phyloP scores from a whole-genome alignment of 2,113 vertebrate species.

The Tetraodon nigroviridis region DNA sequence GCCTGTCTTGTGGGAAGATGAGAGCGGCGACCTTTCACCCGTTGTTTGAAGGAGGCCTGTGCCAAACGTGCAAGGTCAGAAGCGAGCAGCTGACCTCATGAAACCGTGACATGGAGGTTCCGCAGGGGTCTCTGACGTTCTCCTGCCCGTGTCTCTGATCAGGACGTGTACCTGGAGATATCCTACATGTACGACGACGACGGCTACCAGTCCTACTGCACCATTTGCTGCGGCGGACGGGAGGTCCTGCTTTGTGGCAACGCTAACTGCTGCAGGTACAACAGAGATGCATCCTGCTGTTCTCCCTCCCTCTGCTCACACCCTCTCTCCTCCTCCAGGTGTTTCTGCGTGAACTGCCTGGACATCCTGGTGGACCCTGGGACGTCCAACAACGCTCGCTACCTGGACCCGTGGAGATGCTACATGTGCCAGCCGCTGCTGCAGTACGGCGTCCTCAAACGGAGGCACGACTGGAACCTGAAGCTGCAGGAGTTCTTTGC shows the following conservation, averaged over 20 bases:
- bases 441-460: slow-evolving; percentile 78
- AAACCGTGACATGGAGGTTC: not conserved
- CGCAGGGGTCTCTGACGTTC: not conserved
- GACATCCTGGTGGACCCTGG: slow-evolving; percentile 87
- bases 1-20: slow-evolving; percentile 87
- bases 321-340: slow-evolving; percentile 70
- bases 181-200: slow-evolving; percentile 98
- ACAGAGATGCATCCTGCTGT: not conserved
- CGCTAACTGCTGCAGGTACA: slow-evolving; percentile 87
- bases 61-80: slow-evolving; percentile 82
- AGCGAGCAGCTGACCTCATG: not conserved
- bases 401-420: slow-evolving; percentile 92
- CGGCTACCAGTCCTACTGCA: slow-evolving; percentile 95
- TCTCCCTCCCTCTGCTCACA: not conserved
- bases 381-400: slow-evolving; percentile 78
- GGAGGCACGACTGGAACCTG: slow-evolving; percentile 85
- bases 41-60: slow-evolving; percentile 94
- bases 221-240: slow-evolving; percentile 87
- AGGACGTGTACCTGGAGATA: slow-evolving; percentile 93
- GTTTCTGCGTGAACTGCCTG: slow-evolving; percentile 95
- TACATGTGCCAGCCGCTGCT: slow-evolving; percentile 88
- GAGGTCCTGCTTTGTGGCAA: slow-evolving; percentile 93
- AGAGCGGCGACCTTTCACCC: slow-evolving; percentile 85
- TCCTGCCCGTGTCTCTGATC: slow-evolving; percentile 22
- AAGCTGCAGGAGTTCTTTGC: slow-evolving; percentile 92